Evolutionary conservation across 2,797 vertebrate species (phyloP).

Genomic region (Rachycentron canadum): DNA sequence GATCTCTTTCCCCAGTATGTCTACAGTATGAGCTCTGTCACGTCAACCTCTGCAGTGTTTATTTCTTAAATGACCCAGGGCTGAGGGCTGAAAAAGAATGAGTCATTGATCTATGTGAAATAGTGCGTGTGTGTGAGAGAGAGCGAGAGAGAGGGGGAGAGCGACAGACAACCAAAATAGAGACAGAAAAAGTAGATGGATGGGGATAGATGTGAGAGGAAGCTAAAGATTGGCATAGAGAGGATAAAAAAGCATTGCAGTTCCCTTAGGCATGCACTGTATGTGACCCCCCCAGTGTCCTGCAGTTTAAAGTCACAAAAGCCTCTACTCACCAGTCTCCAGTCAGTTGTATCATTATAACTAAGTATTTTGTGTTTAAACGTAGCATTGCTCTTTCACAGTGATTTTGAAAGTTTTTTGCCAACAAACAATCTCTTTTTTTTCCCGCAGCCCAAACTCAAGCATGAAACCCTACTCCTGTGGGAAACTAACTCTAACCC

Average conservation of each 20-base stretch:
- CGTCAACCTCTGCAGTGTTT: slow-evolving; percentile 52
- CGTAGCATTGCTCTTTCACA: neutral
- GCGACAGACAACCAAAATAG: neutral
- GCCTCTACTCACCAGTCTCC: slow-evolving; percentile 26
- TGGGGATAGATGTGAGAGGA: slow-evolving; percentile 16
- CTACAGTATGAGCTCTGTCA: slow-evolving; percentile 31
- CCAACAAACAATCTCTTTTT: neutral
- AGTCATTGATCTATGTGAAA: slow-evolving; percentile 58
- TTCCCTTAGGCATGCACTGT: slow-evolving; percentile 29
- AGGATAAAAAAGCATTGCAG: slow-evolving; percentile 16
- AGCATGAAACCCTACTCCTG: slow-evolving; percentile 42
- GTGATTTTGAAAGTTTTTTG: slow-evolving; percentile 9
- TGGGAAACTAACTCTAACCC: slow-evolving; percentile 32
- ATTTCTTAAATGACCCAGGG: slow-evolving; percentile 50
- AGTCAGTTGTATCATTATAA: neutral
- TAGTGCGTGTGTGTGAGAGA: slow-evolving; percentile 13
- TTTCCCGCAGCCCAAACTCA: slow-evolving; percentile 4
- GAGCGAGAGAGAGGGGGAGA: neutral
- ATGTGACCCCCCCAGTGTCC: slow-evolving; percentile 40
- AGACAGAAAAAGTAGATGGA: neutral
- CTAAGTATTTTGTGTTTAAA: neutral
- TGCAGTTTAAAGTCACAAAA: slow-evolving; percentile 38
- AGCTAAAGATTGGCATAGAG: slow-evolving; percentile 15
- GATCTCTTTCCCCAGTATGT: slow-evolving; percentile 41
- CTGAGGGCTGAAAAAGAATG: slow-evolving; percentile 55